Base-by-base conservation (phyloP, 1,140 invertebrate genomes). In the Aricia agestis region DNA sequence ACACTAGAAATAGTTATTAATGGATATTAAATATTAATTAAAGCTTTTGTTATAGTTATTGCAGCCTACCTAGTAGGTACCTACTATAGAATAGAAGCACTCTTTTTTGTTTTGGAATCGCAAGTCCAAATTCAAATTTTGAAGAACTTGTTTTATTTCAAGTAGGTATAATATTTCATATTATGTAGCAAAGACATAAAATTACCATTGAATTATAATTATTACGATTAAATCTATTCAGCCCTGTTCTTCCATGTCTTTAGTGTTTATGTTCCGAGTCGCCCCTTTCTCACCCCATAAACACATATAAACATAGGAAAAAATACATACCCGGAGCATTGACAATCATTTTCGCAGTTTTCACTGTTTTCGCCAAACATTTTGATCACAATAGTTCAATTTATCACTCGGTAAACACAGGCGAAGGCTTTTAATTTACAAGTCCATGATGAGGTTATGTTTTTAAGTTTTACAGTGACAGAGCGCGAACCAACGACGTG, bases 291-390 rank as follows among this genome's bases (percentile, higher is more conserved):
- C 59, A 63, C 59, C 59, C 59, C 59, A 63, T 63, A 63, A 63
- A 58, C 13, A 68, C 67, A 32, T 52, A 32, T 68, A 68, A 68
- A 67, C 70, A 57, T 70, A 41, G 59, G 41, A 19, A 73, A 70
- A 71, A 66, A n/a, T 70, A 87, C 87, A 81, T 71, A 90, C 87
- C 86, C 87, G 32, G 86, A 84, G 68, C 87, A 90, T 65, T 90
- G 85, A 76, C 87, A 90, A 78, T 87, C 83, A 3, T 70, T 79
- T 75, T 90, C 87, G 80, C 87, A 90, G 66, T 81, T 80, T 67
- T 84, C 80, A 69, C 86, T 88, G 72, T 75, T 85, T 73, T 81
- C 85, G 25, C 85, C 85, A 84, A 83, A 90, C 87, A 90, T 90
- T 78, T 81, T 88, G 71, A 67, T 69, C 75, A 79, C 72, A 76